A percentile compares a stretch with the other conserved stretches of the same genome.
Evolutionary conservation across 1,140 invertebrate genomes (phyloP).

Genomic region (Bombus vancouverensis): DNA sequence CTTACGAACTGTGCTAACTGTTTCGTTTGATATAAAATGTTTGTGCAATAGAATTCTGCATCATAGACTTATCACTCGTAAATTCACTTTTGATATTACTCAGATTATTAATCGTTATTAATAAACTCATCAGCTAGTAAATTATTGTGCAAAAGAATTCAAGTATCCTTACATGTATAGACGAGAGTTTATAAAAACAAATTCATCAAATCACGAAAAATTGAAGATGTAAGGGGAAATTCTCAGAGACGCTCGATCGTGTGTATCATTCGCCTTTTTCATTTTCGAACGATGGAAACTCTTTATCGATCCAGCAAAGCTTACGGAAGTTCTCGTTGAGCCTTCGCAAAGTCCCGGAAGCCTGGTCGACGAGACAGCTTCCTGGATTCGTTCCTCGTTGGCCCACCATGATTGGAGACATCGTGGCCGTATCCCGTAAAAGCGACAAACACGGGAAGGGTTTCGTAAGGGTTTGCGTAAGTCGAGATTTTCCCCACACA

Average conservation of each 20-base stretch:
- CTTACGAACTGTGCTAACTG: not conserved
- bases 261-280: too few species aligned
- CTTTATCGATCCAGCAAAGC: not conserved
- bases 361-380: constrained; percentile 9
- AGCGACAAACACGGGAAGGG: constrained; percentile 56
- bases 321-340: too few species aligned
- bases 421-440: constrained; percentile 35
- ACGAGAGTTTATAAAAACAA: too few species aligned
- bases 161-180: too few species aligned
- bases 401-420: too few species aligned
- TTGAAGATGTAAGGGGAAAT: too few species aligned
- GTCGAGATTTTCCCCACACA: constrained; percentile 1
- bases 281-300: not conserved
- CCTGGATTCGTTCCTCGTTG: not conserved
- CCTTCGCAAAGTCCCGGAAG: not conserved
- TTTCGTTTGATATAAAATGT: not conserved
- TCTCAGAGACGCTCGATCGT: too few species aligned
- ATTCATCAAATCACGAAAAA: too few species aligned
- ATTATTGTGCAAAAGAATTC: not conserved
- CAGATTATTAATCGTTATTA: too few species aligned
- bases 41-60: too few species aligned
- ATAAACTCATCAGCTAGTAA: not conserved
- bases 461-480: constrained; percentile 50
- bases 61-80: too few species aligned
- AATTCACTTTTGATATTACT: not conserved